Evolutionary conservation across 2,888 invertebrate genomes (phyloP), one percentile per base, ranked within the genome.

Genomic region (Glaucopsyche alexis): DNA sequence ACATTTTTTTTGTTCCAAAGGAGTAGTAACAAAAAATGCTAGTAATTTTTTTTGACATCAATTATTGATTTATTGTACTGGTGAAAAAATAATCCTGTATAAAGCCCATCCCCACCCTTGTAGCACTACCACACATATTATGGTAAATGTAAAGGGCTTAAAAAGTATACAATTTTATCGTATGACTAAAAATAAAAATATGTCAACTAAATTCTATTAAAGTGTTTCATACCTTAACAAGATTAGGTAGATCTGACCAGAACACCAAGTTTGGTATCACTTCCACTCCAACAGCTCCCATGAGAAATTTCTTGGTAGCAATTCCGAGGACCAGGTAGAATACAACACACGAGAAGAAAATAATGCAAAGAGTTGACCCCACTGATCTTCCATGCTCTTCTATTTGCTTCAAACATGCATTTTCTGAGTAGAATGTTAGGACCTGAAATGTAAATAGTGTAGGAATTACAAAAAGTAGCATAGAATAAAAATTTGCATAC

Each of bases 221-320:
- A 52, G 67, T 13, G 40, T 47, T 66, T 83, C 89, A 91, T 90
- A 96, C 96, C 88, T 91, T 94, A 49, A 96, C 94, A 79, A 96
- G 93, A 77, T 93, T 92, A 4, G 96, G 96, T 76, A 96, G 85
- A 74, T 95, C 95, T 9, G 87, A 87, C 96, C 96, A 96, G 85
- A 96, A 96, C 73, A 93, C 94, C 74, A 95, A 88, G 85, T 97
- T 96, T 0, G 97, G 96, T 79, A 96, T 93, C 80, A 96, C 93
- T 88, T 96, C 96, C 75, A 94, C 85, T 1, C 96, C 96, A 64
- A 95, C 94, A 0, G 96, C 96, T 45, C 96, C 96, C 85, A 95
- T 94, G 60, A 95, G 85, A 82, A 95, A 94, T 82, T 94, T 95
- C 82, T 95, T 93, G 1, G 95, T 93, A 66, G 95, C 84, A 71